phyloP scores from a whole-genome alignment of 2,797 vertebrate species.

The Acridotheres tristis region DNA sequence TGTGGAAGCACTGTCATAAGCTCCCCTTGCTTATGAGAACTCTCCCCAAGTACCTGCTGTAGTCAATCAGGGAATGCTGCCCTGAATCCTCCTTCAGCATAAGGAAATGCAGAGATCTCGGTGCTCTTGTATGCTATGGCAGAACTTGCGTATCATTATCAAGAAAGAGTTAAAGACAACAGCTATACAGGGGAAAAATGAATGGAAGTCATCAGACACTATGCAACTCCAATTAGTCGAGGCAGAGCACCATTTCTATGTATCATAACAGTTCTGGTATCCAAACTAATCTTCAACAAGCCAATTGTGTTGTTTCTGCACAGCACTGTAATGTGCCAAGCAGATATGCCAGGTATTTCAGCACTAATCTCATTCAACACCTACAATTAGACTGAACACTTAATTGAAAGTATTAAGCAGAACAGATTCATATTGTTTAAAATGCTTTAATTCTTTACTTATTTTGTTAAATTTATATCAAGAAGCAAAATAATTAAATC shows the following conservation, averaged over 20 bases:
- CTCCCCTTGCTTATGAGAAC: background rate
- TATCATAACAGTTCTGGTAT: background rate
- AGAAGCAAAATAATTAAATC: background rate
- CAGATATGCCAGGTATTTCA: background rate
- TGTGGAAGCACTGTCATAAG: background rate
- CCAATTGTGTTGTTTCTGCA: background rate
- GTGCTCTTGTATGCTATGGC: accelerated
- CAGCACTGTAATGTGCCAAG: background rate
- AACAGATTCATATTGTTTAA: background rate
- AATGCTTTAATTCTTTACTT: background rate
- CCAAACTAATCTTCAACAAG: background rate
- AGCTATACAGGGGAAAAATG: background rate
- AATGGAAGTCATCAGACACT: background rate
- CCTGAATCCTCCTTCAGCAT: background rate
- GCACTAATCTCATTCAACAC: background rate
- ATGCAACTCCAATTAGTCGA: background rate
- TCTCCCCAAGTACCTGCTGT: background rate
- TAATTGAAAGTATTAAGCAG: background rate
- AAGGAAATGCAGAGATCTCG: background rate
- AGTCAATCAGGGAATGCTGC: background rate
- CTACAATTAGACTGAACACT: background rate
- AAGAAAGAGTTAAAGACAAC: background rate
- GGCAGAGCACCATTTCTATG: background rate
- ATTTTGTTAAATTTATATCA: background rate
- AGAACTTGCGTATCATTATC: background rate